Base-by-base conservation (phyloP, 2,797 vertebrate genomes). In the Craterocephalus amniculus region DNA sequence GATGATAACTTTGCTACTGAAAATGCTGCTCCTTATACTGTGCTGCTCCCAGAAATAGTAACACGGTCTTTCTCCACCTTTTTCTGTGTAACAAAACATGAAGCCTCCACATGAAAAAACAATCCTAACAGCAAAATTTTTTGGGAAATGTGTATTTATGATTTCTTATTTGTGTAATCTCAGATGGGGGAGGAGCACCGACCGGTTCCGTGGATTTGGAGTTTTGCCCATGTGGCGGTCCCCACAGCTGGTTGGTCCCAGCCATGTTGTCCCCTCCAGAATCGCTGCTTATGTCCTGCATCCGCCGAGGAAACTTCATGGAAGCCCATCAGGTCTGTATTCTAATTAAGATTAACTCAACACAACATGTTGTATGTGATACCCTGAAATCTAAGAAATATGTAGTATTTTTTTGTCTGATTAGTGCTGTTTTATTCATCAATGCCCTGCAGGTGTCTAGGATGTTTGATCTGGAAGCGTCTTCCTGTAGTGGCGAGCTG, bases 251-350 rank as follows among this genome's bases (percentile, higher is more conserved):
- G 71, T 87, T 99, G 66, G 93, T 99, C 68, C 96, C 96, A 12
- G 95, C 96, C 89, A 98, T 99, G 97, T 88, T 99, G 88, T 95
- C 98, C 11, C 93, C 97, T 22, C 97, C 98, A 0, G 97, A 99
- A 87, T 98, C 96, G 14, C 93, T 99, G 40, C 94, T 99, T 49
- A 93, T 96, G 59, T 96, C 98, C 78, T 99, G 97, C 85, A 95
- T 99, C 81, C 93, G 97, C 65, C 89, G 91, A 62, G 96, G 95
- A 35, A 99, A 99, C 92, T 97, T 96, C 34, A 81, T 95, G 80
- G 96, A 99, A 90, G 98, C 97, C 6, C 97, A 95, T 87, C 97
- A 99, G 96, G 98, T 99, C 71, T 78, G 22, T 49, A 49, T 22
- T 49, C 48, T 11, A 49, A 49, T 1, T 11, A 24, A 3, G 4